phyloP scores from a whole-genome alignment of 2,113 vertebrate species.

The Forbesichthys agassizii region DNA sequence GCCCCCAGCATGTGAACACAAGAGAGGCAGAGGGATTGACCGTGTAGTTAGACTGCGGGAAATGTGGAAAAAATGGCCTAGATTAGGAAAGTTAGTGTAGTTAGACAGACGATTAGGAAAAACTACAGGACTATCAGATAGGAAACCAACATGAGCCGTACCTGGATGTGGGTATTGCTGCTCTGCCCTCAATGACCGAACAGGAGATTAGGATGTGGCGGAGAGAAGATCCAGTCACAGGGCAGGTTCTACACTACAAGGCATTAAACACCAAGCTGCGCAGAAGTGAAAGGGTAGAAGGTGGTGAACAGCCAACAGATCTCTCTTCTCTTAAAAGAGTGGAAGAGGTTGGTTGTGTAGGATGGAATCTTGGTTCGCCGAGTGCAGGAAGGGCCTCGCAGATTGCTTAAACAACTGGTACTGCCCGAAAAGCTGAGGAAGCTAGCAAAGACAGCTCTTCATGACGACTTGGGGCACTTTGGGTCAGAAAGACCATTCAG shows the following conservation, averaged over 20 bases:
- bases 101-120: too few species aligned
- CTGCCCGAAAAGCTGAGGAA: too few species aligned
- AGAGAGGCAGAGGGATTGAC: not conserved
- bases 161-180: not conserved
- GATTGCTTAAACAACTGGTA: not conserved
- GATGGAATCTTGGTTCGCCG: slow-evolving; percentile 1
- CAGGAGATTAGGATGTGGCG: slow-evolving; percentile 1
- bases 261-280: not conserved
- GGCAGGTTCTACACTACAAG: slow-evolving; percentile 4
- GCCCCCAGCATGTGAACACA: slow-evolving; percentile 3
- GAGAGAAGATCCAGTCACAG: slow-evolving; percentile 3
- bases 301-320: slow-evolving; percentile 1
- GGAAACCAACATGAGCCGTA: not conserved
- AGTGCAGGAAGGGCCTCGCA: not conserved
- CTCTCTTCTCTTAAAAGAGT: slow-evolving; percentile 7
- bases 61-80: too few species aligned
- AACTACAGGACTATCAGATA: too few species aligned
- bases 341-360: slow-evolving; percentile 1
- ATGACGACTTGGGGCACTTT: too few species aligned
- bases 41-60: too few species aligned
- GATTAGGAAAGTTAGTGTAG: too few species aligned
- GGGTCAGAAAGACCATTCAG: not conserved
- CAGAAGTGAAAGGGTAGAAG: not conserved
- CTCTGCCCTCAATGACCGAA: slow-evolving; percentile 12
- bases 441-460: too few species aligned